These are phyloP conservation scores for Phyllostomus hastatus DNA, from an alignment of 2,113 vertebrate species.

Conservation along the genomic window DNA sequence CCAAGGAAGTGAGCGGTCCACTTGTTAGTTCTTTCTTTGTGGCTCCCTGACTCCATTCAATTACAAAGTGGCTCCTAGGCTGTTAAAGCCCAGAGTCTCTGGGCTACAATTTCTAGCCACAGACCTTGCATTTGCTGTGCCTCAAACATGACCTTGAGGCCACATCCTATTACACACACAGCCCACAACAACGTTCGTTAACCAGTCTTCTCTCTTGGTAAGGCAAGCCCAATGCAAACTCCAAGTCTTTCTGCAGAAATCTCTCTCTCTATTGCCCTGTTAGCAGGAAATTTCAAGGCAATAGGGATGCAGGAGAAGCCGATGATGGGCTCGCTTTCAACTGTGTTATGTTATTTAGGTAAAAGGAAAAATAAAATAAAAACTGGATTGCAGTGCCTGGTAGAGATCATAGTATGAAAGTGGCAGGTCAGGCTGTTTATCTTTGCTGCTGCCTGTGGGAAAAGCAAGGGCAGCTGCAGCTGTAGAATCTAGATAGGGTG, in stretches of 20 bases:
- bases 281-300: not conserved
- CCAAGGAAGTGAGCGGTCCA: not conserved
- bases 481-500: not conserved
- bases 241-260: not conserved
- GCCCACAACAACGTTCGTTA: conserved; percentile 62
- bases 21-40: conserved; percentile 33
- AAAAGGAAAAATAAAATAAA: not conserved
- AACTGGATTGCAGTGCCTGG: not conserved
- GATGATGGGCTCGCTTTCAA: not conserved
- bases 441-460: not conserved
- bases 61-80: conserved; percentile 67
- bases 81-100: conserved; percentile 57
- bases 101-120: conserved; percentile 74
- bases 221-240: not conserved
- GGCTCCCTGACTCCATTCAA: conserved; percentile 63
- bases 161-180: conserved; percentile 50
- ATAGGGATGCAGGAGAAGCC: not conserved
- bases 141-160: conserved; percentile 74
- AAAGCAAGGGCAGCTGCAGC: not conserved
- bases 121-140: conserved; percentile 72
- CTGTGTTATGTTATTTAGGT: not conserved
- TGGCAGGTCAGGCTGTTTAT: not conserved
- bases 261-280: not conserved
- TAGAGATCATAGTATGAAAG: not conserved
- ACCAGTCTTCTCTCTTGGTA: conserved; percentile 42